Evolutionary conservation across 1,140 invertebrate genomes (phyloP).

Genomic region (Scaptomyza graminum): DNA sequence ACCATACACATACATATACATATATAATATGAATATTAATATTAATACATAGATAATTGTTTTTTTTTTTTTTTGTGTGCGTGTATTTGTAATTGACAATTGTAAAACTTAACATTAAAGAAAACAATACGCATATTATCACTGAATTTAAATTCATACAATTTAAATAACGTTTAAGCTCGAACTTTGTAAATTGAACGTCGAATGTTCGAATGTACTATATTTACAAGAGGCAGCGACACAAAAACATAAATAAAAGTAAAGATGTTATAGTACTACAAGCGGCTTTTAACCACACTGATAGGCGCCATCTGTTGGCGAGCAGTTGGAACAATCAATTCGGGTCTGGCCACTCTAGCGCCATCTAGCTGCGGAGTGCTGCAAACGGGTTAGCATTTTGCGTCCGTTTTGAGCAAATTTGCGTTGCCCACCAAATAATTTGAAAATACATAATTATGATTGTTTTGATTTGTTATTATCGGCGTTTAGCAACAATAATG

Average conservation of each 20-base stretch:
- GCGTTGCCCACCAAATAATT: constrained; percentile 12
- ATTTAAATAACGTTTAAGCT: constrained; percentile 65
- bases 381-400: too few species aligned
- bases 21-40: constrained; percentile 38
- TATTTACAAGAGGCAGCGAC: constrained; percentile 61
- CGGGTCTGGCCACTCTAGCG: background rate
- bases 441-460: constrained; percentile 4
- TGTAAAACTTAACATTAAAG: constrained; percentile 56
- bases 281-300: background rate
- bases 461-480: constrained; percentile 43
- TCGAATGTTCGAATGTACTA: constrained; percentile 74
- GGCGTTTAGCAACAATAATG: constrained; percentile 54
- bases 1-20: constrained; percentile 42
- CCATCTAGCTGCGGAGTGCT: background rate
- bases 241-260: constrained; percentile 68
- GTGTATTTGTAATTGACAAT: constrained; percentile 60
- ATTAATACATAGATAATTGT: constrained; percentile 69
- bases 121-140: constrained; percentile 72
- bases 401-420: background rate
- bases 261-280: constrained; percentile 37
- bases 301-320: background rate
- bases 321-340: background rate
- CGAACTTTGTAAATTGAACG: constrained; percentile 71
- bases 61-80: constrained; percentile 58
- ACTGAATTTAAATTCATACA: constrained; percentile 77